These are phyloP conservation scores for Mesochorus sp. DNA, from an alignment of 2,888 invertebrate species.

Conservation along the genomic window DNA sequence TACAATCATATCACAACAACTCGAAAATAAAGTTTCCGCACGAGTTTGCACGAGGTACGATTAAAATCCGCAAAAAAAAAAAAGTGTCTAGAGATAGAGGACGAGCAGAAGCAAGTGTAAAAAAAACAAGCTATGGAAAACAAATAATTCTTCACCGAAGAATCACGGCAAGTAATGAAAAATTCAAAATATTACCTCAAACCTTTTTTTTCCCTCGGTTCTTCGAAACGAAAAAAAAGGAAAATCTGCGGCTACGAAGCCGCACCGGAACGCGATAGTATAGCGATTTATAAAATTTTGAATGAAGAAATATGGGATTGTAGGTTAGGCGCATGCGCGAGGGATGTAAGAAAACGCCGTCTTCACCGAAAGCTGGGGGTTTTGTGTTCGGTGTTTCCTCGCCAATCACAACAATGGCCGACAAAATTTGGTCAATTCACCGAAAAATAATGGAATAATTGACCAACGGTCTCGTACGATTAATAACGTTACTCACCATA, in stretches of 20 bases:
- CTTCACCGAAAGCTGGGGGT: slow-evolving; percentile 66
- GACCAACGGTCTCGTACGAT: slow-evolving; percentile 33
- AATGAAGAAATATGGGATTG: slow-evolving; percentile 70
- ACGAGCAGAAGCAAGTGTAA: not conserved
- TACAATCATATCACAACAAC: too few species aligned
- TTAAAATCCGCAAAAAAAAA: slow-evolving; percentile 10
- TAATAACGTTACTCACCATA: slow-evolving; percentile 42
- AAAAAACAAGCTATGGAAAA: too few species aligned
- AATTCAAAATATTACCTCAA: not conserved
- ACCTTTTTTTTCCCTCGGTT: not conserved
- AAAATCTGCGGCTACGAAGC: too few species aligned
- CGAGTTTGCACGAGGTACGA: too few species aligned
- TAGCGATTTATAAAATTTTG: slow-evolving; percentile 70
- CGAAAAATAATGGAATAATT: slow-evolving; percentile 69
- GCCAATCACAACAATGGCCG: slow-evolving; percentile 80
- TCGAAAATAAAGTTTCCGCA: too few species aligned
- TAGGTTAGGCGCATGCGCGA: slow-evolving; percentile 73
- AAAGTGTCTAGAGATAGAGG: not conserved
- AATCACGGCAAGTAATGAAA: too few species aligned
- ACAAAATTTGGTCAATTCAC: slow-evolving; percentile 74
- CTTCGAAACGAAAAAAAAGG: not conserved
- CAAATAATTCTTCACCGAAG: too few species aligned
- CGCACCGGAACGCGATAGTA: too few species aligned
- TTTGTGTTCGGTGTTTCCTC: slow-evolving; percentile 54
- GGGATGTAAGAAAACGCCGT: slow-evolving; percentile 74